Conservation (phyloP, 2,888 invertebrate genomes). For the Branchipolynoe longqiensis region DNA sequence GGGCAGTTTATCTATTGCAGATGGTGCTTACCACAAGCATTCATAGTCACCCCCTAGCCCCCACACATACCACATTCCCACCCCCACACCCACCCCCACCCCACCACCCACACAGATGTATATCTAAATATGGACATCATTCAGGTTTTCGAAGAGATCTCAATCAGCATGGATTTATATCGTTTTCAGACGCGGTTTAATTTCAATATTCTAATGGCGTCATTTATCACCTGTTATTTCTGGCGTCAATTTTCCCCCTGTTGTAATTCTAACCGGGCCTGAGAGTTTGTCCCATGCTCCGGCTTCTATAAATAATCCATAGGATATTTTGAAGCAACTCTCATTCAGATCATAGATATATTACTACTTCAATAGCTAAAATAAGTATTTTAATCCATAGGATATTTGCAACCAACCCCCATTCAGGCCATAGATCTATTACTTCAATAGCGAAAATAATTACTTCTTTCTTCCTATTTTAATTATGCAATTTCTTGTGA, state of each 20-base stretch:
- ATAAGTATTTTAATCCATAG: no score
- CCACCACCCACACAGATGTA: not conserved
- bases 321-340: not conserved
- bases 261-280: not conserved
- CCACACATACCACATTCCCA: not conserved
- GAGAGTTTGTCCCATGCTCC: not conserved
- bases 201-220: conserved; percentile 3
- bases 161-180: not conserved
- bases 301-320: no score
- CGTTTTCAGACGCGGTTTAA: not conserved
- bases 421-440: no score
- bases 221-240: not conserved
- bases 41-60: no score
- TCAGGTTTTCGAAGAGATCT: not conserved
- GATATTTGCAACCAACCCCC: no score
- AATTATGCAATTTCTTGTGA: no score
- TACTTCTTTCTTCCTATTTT: no score
- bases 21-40: not conserved
- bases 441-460: no score
- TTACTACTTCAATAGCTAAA: no score
- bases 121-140: not conserved
- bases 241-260: not conserved
- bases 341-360: not conserved
- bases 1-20: not conserved
- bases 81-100: not conserved